These are phyloP conservation scores for Octodon degus DNA, from an alignment of 2,113 vertebrate species.

Conservation along the genomic window DNA sequence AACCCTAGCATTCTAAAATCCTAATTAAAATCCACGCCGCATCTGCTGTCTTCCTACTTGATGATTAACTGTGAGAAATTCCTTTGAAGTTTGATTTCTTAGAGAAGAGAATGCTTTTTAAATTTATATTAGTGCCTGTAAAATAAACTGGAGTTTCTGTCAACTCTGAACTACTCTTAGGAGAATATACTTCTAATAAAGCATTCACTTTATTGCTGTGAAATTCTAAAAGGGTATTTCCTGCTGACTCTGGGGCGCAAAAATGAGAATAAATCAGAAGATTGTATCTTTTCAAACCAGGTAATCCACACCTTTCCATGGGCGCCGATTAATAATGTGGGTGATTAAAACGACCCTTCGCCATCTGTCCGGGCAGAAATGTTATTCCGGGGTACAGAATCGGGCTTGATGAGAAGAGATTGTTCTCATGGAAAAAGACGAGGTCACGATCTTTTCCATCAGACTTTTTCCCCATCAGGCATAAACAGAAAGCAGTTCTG, in stretches of 20 bases:
- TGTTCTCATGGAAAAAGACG: fast-evolving
- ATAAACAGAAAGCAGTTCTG: not conserved
- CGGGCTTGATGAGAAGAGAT: fast-evolving
- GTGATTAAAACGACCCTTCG: not conserved
- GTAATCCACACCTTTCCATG: not conserved
- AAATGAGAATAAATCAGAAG: not conserved
- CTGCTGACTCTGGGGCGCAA: not conserved
- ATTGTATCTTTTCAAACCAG: no score
- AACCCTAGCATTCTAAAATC: not conserved
- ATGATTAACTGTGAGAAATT: not conserved
- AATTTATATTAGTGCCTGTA: not conserved
- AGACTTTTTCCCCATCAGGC: not conserved
- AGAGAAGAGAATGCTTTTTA: not conserved
- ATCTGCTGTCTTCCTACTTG: not conserved
- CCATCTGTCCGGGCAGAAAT: not conserved
- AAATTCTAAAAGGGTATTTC: not conserved
- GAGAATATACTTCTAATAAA: not conserved
- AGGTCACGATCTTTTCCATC: not conserved
- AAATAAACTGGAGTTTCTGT: not conserved
- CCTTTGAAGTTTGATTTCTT: not conserved
- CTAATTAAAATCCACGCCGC: slow-evolving; percentile 6
- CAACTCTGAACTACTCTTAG: not conserved
- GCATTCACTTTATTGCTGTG: not conserved
- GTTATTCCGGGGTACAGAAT: fast-evolving
- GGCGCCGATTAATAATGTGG: not conserved